Conservation (phyloP, 2,113 vertebrate genomes). For the Nymphicus hollandicus region DNA sequence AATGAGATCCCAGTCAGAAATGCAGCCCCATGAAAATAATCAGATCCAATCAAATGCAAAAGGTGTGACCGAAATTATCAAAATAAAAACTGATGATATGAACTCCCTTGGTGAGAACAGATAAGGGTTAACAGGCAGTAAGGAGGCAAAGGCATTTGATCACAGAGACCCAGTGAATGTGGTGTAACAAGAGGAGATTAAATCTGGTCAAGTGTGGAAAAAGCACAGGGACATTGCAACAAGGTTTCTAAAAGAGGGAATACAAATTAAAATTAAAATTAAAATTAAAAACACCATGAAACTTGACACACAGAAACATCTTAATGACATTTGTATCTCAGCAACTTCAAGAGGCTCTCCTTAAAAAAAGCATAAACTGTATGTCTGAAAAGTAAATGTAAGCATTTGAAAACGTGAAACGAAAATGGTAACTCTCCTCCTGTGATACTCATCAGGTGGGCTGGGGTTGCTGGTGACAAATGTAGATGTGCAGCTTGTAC, state of each 20-base stretch:
- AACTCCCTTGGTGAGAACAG: neutral
- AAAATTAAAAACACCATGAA: neutral
- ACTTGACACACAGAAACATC: neutral
- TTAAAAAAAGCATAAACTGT: neutral
- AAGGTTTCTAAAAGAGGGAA: neutral
- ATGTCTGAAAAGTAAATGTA: neutral
- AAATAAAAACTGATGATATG: neutral
- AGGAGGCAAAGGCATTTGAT: neutral
- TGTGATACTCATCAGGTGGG: rapidly evolving
- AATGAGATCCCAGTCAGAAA: neutral
- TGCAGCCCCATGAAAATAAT: neutral
- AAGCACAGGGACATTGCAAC: neutral
- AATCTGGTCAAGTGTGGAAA: neutral
- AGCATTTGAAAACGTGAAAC: neutral
- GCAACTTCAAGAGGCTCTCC: neutral
- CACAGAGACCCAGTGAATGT: neutral
- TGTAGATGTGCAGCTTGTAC: neutral
- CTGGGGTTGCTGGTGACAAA: neutral
- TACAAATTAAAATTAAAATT: neutral
- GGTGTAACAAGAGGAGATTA: neutral
- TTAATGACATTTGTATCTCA: neutral
- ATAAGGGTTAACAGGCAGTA: neutral
- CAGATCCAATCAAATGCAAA: neutral
- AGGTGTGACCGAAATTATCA: slow-evolving; percentile 11
- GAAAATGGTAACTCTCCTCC: neutral